Conservation (phyloP, 2,888 invertebrate species). For the Pyralis farinalis region DNA sequence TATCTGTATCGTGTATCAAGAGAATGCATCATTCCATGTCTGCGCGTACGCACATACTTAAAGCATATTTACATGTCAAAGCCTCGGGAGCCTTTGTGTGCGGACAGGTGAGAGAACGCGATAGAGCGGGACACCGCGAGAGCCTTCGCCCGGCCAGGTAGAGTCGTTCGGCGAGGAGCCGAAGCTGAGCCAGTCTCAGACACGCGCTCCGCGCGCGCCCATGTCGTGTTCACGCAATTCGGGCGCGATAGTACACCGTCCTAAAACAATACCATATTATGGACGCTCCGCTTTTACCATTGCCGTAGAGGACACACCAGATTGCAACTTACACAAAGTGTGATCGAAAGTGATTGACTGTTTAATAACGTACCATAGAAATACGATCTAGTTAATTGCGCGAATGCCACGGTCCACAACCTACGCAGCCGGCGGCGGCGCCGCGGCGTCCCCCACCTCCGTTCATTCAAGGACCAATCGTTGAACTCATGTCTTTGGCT, state of each 20-base stretch:
- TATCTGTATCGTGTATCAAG: no score
- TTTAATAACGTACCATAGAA: constrained; percentile 16
- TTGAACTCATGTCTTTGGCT: constrained; percentile 65
- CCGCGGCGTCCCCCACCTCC: constrained; percentile 71
- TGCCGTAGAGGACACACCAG: background rate
- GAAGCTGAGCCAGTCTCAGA: constrained; percentile 43
- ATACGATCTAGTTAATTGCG: constrained; percentile 53
- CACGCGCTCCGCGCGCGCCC: constrained; percentile 63
- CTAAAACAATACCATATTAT: constrained; percentile 40
- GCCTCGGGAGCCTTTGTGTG: constrained; percentile 16
- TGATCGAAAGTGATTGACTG: constrained; percentile 30
- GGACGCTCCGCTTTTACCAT: constrained; percentile 10
- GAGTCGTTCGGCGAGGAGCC: constrained; percentile 30
- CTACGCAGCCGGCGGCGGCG: constrained; percentile 75
- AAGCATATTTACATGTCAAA: background rate
- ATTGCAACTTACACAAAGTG: constrained; percentile 11
- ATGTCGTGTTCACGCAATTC: constrained; percentile 39
- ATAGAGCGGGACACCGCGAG: constrained; percentile 55
- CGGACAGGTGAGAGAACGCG: constrained; percentile 50
- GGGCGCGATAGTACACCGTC: constrained; percentile 40
- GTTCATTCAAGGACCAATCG: constrained; percentile 77
- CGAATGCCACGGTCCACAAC: constrained; percentile 75
- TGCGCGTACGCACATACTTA: background rate
- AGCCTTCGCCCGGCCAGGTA: constrained; percentile 52
- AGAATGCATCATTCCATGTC: no score